Conservation (phyloP, 53 echinoderm and acorn worm species). For the Stichopus horrens region DNA sequence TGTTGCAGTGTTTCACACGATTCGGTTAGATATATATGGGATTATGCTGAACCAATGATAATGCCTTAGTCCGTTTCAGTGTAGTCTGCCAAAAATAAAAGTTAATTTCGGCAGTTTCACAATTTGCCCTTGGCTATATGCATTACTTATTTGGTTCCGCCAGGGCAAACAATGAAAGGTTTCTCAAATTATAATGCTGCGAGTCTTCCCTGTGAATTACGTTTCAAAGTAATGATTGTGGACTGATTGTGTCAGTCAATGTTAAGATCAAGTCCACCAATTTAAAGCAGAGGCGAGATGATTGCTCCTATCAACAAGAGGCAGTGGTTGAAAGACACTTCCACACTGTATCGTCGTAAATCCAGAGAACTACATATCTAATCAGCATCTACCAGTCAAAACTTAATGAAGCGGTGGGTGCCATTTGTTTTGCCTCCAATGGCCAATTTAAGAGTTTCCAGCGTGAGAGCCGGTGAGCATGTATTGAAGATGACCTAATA, state of each 20-base stretch:
- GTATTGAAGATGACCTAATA: constrained; percentile 11
- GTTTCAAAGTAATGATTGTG: constrained; percentile 31
- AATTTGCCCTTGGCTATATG: constrained; percentile 36
- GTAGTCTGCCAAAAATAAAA: constrained; percentile 1
- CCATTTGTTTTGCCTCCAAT: constrained; percentile 23
- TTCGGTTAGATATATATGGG: constrained; percentile 1
- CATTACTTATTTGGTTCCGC: constrained; percentile 32
- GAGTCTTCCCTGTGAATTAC: constrained; percentile 11
- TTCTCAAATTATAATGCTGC: neutral
- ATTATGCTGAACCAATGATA: neutral
- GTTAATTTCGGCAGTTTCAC: constrained; percentile 38
- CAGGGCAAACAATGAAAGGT: constrained; percentile 17
- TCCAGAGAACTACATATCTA: constrained; percentile 12
- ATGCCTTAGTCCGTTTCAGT: neutral
- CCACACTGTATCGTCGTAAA: neutral
- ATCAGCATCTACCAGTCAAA: neutral
- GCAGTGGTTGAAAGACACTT: neutral
- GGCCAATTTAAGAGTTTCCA: neutral
- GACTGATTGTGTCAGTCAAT: constrained; percentile 37
- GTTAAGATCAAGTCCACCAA: constrained; percentile 17
- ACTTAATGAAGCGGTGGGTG: constrained; percentile 22
- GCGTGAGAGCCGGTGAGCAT: neutral
- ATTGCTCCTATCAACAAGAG: neutral
- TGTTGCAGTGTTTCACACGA: constrained; percentile 33
- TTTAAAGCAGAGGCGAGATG: neutral